Evolutionary conservation across 2,797 vertebrate species (phyloP), one percentile per base, ranked within the genome.

Genomic region (Clarias platycephalus): DNA sequence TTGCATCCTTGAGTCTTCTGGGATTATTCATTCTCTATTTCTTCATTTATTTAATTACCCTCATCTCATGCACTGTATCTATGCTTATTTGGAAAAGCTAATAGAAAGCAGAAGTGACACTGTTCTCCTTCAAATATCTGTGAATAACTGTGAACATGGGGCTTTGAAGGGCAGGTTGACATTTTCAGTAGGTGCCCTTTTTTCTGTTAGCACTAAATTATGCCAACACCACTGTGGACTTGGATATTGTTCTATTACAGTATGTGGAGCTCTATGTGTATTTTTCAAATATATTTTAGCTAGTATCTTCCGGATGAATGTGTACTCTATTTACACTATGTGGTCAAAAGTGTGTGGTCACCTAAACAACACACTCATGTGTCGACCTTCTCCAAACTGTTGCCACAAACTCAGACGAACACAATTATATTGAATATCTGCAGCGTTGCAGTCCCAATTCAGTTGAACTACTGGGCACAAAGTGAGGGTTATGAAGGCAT

Each of bases 131-230:
- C 91, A 94, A 90, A 90, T 90, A 90, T 85, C 91, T 84, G 82
- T 89, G 5, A 40, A 40, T 93, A 92, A 95, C 90, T 89, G 86
- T 83, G 81, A 94, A 92, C 94, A 94, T 94, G 93, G 94, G 94
- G 90, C 80, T 81, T 26, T 83, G 55, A 34, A 86, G 86, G 86
- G 87, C 88, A 87, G 88, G 88, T 84, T 68, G 70, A 90, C 87
- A 83, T 86, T 10, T 87, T 94, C 92, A 94, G 92, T 93, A 92
- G 90, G 86, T 86, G 86, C 85, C 90, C 91, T 94, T 93, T 94
- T 83, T 87, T 63, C 88, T 91, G 91, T 92, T 90, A 91, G 66
- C 91, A 85, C 89, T 78, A 80, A n/a, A 81, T 75, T 71, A 37
- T 89, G 34, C 85, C 85, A 82, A 82, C 76, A 37, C 89, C 79